Conservation (phyloP, 30 jellyfish, hydroid and myxozoan species). For the Turritopsis dohrnii region DNA sequence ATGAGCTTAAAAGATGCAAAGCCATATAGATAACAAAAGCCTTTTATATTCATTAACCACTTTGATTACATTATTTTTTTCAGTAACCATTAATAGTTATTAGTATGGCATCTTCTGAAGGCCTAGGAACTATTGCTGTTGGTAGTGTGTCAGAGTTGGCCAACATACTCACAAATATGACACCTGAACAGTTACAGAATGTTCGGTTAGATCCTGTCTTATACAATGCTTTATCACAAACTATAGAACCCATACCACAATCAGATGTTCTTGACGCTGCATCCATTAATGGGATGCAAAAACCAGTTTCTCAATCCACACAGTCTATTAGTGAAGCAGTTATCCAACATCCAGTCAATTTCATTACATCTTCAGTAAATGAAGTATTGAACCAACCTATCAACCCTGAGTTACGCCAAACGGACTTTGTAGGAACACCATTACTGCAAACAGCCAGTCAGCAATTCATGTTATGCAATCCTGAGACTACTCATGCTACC, state of each 20-base stretch:
- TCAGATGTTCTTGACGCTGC: constrained; percentile 10
- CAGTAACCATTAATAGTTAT: too few relatives aligned
- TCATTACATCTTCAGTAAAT: not conserved
- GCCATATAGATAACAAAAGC: too few relatives aligned
- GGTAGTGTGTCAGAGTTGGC: constrained; percentile 43
- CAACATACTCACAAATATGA: constrained; percentile 21
- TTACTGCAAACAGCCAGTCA: not conserved
- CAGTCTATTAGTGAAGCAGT: not conserved
- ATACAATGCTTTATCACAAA: constrained; percentile 27
- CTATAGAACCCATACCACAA: constrained; percentile 32
- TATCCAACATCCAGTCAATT: not conserved
- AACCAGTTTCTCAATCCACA: not conserved
- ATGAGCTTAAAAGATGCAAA: too few relatives aligned
- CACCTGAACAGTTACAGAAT: constrained; percentile 42
- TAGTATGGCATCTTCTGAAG: constrained; percentile 12
- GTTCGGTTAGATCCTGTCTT: constrained; percentile 38
- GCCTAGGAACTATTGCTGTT: constrained; percentile 34
- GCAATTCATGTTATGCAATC: not conserved
- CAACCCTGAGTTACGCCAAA: not conserved
- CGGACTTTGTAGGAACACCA: not conserved
- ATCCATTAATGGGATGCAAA: not conserved
- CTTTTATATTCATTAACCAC: too few relatives aligned
- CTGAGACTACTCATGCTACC: not conserved
- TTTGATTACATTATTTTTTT: too few relatives aligned
- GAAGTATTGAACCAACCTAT: not conserved